Evolutionary conservation across 2,113 vertebrate species (phyloP).

Genomic region (Vidua macroura): DNA sequence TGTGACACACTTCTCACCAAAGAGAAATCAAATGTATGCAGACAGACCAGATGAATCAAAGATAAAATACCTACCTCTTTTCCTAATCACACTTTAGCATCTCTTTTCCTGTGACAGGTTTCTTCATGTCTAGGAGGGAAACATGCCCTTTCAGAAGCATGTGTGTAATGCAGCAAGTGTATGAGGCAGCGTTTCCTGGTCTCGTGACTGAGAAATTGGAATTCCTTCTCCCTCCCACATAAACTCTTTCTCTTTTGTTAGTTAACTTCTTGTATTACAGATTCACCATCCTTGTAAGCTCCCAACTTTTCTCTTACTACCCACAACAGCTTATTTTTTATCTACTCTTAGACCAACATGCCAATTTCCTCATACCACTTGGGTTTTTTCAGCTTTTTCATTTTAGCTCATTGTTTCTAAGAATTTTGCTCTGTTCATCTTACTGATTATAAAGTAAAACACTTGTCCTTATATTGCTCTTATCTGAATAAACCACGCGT

Average conservation of each 20-base stretch:
- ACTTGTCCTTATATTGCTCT: background rate
- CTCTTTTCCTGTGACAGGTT: background rate
- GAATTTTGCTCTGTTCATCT: background rate
- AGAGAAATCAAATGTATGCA: background rate
- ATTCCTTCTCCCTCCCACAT: slow-evolving; percentile 34
- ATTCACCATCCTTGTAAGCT: background rate
- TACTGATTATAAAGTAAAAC: background rate
- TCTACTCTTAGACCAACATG: background rate
- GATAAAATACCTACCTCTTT: background rate
- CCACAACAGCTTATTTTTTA: background rate
- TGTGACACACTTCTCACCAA: background rate
- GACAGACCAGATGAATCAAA: background rate
- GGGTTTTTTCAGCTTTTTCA: background rate
- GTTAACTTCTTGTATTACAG: background rate
- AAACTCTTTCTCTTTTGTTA: slow-evolving; percentile 8
- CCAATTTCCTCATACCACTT: background rate
- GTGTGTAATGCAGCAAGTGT: background rate
- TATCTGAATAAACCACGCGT: background rate
- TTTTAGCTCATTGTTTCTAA: background rate
- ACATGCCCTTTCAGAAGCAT: background rate
- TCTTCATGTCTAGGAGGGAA: background rate
- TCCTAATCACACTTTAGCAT: background rate
- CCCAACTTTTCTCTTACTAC: background rate
- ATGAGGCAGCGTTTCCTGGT: background rate
- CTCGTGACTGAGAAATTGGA: background rate